These are phyloP conservation scores for Meleagris gallopavo DNA, from an alignment of 2,113 vertebrate species.

Conservation along the genomic window DNA sequence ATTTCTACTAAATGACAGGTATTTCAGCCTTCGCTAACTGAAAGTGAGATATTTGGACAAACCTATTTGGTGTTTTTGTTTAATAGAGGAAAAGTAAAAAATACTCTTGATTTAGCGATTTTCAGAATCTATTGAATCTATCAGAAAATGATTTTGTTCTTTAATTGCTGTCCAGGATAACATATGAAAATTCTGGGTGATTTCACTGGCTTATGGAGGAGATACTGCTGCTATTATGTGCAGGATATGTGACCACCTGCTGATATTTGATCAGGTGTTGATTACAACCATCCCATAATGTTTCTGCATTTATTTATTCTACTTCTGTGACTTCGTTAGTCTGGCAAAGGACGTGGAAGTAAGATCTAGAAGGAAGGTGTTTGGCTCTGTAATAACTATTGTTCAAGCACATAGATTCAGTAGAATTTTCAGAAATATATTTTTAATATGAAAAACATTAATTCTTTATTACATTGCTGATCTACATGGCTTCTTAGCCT, in stretches of 20 bases:
- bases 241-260: not conserved
- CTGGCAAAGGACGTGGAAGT: not conserved
- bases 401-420: not conserved
- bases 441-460: not conserved
- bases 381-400: not conserved
- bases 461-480: not conserved
- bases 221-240: not conserved
- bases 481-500: rapidly evolving
- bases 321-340: not conserved
- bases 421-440: not conserved
- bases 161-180: not conserved
- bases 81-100: not conserved
- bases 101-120: not conserved
- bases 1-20: not conserved
- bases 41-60: not conserved
- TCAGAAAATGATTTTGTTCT: not conserved
- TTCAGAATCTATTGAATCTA: not conserved
- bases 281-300: not conserved
- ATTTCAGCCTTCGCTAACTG: not conserved
- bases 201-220: not conserved
- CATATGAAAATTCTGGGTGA: not conserved
- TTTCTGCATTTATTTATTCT: not conserved
- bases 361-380: not conserved
- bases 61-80: not conserved
- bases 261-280: not conserved